Evolutionary conservation across 2,797 vertebrate genomes (phyloP).

Genomic region (Crocidura indochinensis): DNA sequence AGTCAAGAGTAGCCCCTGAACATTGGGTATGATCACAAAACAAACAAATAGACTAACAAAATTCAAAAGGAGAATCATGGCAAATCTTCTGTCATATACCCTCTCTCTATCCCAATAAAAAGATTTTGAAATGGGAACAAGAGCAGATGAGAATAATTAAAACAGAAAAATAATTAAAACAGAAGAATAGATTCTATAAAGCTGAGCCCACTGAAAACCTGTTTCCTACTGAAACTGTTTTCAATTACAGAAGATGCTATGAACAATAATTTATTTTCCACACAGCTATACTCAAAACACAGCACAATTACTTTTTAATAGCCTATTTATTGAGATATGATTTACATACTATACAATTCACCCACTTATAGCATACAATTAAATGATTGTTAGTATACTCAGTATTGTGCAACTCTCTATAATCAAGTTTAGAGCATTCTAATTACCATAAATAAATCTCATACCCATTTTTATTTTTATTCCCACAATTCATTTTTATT

Average conservation of each 20-base stretch:
- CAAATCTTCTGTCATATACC: too few relatives aligned
- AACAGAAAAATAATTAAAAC: too few relatives aligned
- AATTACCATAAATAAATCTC: constrained; percentile 19
- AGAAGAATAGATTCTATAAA: too few relatives aligned
- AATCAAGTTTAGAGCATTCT: constrained; percentile 33
- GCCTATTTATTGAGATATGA: not conserved
- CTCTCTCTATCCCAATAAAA: too few relatives aligned
- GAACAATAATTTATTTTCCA: constrained; percentile 10
- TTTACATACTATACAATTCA: not conserved
- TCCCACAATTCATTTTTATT: constrained; percentile 47
- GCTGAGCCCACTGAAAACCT: not conserved
- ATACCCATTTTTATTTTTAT: not conserved
- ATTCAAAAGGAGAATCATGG: too few relatives aligned
- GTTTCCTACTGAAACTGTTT: not conserved
- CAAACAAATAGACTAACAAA: too few relatives aligned
- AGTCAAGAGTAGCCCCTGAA: too few relatives aligned
- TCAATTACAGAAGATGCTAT: too few relatives aligned
- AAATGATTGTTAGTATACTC: not conserved
- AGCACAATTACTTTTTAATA: constrained; percentile 11
- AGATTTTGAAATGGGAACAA: too few relatives aligned
- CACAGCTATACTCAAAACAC: not conserved
- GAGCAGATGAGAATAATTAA: too few relatives aligned
- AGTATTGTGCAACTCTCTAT: not conserved
- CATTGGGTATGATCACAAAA: too few relatives aligned
- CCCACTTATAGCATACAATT: not conserved